Conservation (phyloP, 2,113 vertebrate genomes). For the Bucco capensis region DNA sequence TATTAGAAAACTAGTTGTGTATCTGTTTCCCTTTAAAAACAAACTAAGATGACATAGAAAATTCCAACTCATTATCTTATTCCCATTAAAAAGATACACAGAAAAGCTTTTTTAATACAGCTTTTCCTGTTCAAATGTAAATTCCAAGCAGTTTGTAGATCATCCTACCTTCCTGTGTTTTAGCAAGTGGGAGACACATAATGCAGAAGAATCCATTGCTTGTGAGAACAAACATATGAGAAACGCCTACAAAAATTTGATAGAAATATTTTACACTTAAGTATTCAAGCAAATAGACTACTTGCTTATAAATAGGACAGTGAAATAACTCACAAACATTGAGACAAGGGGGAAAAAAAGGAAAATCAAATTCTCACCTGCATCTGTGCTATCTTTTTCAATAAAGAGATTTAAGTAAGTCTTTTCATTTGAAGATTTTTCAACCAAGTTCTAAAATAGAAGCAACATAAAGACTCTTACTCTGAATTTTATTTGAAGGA, state of each 20-base stretch:
- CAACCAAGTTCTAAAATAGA: conserved; percentile 77
- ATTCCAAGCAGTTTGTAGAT: background rate
- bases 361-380: conserved; percentile 70
- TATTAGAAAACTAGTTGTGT: background rate
- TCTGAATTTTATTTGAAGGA: background rate
- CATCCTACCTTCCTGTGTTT: conserved; percentile 82
- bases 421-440: conserved; percentile 62
- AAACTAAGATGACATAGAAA: background rate
- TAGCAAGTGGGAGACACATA: conserved; percentile 82
- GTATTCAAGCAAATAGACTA: background rate
- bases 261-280: background rate
- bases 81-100: background rate
- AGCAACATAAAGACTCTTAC: background rate
- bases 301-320: background rate
- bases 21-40: background rate
- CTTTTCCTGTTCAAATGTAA: background rate
- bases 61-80: background rate
- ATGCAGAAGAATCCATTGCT: conserved; percentile 85
- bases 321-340: background rate
- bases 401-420: conserved; percentile 82
- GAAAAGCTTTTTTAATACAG: background rate
- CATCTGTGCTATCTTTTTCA: conserved; percentile 72
- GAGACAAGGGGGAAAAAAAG: background rate
- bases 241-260: conserved; percentile 72
- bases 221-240: conserved; percentile 84